These are phyloP conservation scores for Columba guinea DNA, from an alignment of 2,797 vertebrate species.

Conservation along the genomic window DNA sequence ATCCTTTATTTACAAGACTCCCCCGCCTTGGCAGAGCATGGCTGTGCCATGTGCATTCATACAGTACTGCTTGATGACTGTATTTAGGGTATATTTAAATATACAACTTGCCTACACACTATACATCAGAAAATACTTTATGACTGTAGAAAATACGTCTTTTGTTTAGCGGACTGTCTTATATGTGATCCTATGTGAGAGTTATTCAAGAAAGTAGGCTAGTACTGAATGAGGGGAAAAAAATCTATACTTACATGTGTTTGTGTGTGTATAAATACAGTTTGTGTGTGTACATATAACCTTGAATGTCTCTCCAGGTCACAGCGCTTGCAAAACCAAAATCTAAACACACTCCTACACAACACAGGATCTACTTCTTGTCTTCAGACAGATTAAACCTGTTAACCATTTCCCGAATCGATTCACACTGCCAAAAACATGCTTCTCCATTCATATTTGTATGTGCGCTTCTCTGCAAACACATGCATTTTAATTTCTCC, in stretches of 20 bases:
- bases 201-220: not conserved
- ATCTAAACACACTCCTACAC: not conserved
- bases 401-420: not conserved
- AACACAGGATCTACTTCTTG: not conserved
- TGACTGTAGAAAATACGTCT: not conserved
- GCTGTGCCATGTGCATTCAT: not conserved
- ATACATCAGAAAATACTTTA: not conserved
- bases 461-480: accelerated
- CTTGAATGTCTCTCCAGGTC: not conserved
- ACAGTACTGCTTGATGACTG: not conserved
- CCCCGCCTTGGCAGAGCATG: not conserved
- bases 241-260: not conserved
- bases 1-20: conserved; percentile 49
- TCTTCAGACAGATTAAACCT: not conserved
- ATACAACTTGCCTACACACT: not conserved
- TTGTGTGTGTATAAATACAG: not conserved
- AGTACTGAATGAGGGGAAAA: not conserved
- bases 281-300: not conserved
- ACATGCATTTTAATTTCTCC: not conserved
- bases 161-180: not conserved
- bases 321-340: not conserved
- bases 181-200: not conserved
- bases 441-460: accelerated
- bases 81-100: not conserved
- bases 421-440: accelerated